Evolutionary conservation across 1,140 invertebrate species (phyloP).

Genomic region (Drosophila baimaii): DNA sequence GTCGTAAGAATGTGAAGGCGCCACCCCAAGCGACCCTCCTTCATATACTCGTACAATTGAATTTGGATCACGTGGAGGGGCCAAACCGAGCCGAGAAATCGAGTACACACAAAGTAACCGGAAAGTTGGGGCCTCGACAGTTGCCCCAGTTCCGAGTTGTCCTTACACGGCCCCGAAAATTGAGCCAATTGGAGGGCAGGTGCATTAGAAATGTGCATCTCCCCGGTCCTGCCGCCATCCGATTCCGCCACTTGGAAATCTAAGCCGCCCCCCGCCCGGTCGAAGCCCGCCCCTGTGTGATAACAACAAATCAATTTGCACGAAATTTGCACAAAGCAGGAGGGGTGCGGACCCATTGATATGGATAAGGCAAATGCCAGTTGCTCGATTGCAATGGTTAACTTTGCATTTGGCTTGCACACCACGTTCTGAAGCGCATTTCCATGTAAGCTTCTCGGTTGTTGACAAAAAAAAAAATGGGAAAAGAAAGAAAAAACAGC

Average conservation of each 20-base stretch:
- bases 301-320: conserved; percentile 83
- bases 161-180: conserved; percentile 72
- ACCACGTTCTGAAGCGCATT: conserved; percentile 77
- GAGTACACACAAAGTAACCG: conserved; percentile 45
- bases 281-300: conserved; percentile 49
- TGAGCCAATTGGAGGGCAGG: conserved; percentile 76
- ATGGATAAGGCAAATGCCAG: conserved; percentile 68
- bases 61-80: conserved; percentile 64
- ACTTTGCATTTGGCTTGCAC: conserved; percentile 80
- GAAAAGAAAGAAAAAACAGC: conserved; percentile 37
- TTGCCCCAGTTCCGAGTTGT: conserved; percentile 76
- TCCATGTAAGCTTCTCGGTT: conserved; percentile 75
- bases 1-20: conserved; percentile 57
- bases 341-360: conserved; percentile 41
- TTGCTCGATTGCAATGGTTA: conserved; percentile 52
- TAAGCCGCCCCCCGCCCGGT: not conserved
- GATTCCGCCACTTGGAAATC: conserved; percentile 27
- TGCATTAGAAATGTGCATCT: conserved; percentile 77
- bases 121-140: conserved; percentile 50
- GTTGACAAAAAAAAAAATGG: conserved; percentile 56
- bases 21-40: conserved; percentile 22
- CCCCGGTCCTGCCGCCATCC: conserved; percentile 3
- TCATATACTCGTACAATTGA: conserved; percentile 66
- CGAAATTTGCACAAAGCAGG: conserved; percentile 74
- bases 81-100: conserved; percentile 60